These are phyloP conservation scores for Xylota segnis DNA, from an alignment of 2,888 invertebrate species.

Conservation along the genomic window DNA sequence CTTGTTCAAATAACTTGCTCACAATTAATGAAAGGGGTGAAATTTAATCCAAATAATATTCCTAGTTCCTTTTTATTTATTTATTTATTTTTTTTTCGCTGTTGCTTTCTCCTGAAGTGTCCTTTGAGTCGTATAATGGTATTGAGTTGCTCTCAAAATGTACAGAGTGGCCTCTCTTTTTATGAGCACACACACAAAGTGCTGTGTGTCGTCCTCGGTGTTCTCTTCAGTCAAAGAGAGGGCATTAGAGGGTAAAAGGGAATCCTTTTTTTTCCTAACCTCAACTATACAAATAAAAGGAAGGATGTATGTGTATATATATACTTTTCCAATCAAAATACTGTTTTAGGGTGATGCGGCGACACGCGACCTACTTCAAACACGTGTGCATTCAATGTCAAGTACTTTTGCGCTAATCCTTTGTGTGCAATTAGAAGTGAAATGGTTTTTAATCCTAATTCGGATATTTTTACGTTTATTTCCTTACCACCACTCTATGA, in stretches of 20 bases:
- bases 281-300: slow-evolving; percentile 16
- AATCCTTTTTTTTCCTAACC: slow-evolving; percentile 15
- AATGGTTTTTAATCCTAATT: slow-evolving; percentile 62
- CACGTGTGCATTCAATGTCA: slow-evolving; percentile 72
- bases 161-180: not conserved
- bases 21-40: slow-evolving; percentile 68
- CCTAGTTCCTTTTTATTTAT: not conserved
- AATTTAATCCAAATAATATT: slow-evolving; percentile 62
- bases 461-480: slow-evolving; percentile 24
- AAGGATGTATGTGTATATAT: slow-evolving; percentile 6
- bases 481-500: not conserved
- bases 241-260: not conserved
- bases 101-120: not conserved
- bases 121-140: slow-evolving; percentile 24
- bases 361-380: slow-evolving; percentile 67
- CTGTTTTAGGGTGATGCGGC: slow-evolving; percentile 38
- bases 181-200: not conserved
- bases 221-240: slow-evolving; percentile 12
- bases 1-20: slow-evolving; percentile 70
- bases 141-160: slow-evolving; percentile 3
- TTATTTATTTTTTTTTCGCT: not conserved
- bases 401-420: slow-evolving; percentile 62
- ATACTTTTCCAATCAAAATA: slow-evolving; percentile 43
- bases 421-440: slow-evolving; percentile 66
- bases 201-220: not conserved